A percentile compares a stretch with the other conserved stretches of the same genome.
Evolutionary conservation across 2,888 invertebrate genomes (phyloP).

Genomic region (Plusia festucae): DNA sequence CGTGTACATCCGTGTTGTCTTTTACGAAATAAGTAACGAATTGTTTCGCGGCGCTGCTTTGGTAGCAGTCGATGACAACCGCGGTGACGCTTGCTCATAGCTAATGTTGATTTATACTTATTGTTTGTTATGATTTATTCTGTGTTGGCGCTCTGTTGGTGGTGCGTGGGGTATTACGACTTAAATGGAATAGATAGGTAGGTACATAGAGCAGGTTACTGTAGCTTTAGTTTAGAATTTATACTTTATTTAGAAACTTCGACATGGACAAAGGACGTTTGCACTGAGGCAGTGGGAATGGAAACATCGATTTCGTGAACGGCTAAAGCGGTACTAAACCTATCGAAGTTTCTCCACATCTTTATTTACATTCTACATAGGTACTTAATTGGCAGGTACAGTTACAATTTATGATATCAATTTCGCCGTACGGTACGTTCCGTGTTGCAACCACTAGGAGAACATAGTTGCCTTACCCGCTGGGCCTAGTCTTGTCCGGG

Average conservation of each 20-base stretch:
- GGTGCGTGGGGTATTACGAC: slow-evolving; percentile 18
- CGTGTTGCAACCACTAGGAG: slow-evolving; percentile 51
- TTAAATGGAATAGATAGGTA: slow-evolving; percentile 13
- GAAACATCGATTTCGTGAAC: slow-evolving; percentile 57
- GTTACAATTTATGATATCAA: slow-evolving; percentile 64
- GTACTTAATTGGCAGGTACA: slow-evolving; percentile 65
- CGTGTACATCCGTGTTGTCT: slow-evolving; percentile 80
- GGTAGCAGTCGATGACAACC: slow-evolving; percentile 58
- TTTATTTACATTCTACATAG: slow-evolving; percentile 54
- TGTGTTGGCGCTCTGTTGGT: slow-evolving; percentile 15
- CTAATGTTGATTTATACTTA: slow-evolving; percentile 45
- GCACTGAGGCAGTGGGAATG: slow-evolving; percentile 18
- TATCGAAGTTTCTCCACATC: slow-evolving; percentile 45
- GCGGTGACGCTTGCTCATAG: slow-evolving; percentile 43
- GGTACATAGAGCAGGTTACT: slow-evolving; percentile 12
- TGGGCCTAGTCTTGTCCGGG: slow-evolving; percentile 72
- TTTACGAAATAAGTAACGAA: slow-evolving; percentile 67
- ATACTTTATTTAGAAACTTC: slow-evolving; percentile 5
- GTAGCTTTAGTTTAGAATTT: background rate
- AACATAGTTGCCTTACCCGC: slow-evolving; percentile 68
- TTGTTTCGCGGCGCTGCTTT: slow-evolving; percentile 66
- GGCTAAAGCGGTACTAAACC: slow-evolving; percentile 47
- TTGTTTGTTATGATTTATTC: slow-evolving; percentile 38
- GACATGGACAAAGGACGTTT: slow-evolving; percentile 19
- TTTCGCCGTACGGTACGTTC: slow-evolving; percentile 55